Evolutionary conservation across 2,797 vertebrate genomes (phyloP).

Genomic region (Propithecus deckenii): DNA sequence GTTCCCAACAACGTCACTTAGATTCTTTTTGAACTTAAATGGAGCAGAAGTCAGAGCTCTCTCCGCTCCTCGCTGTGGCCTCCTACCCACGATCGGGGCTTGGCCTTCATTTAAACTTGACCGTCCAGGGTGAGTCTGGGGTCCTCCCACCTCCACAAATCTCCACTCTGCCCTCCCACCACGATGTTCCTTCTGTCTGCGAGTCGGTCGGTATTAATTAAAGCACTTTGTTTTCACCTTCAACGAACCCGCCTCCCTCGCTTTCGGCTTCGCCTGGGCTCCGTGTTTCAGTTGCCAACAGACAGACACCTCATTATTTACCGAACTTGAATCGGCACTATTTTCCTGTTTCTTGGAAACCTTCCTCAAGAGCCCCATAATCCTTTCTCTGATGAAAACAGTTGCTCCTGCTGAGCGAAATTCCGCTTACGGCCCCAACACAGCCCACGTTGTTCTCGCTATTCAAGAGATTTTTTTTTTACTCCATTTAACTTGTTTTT

Average conservation of each 20-base stretch:
- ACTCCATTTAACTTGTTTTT: slow-evolving; percentile 55
- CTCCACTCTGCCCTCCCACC: background rate
- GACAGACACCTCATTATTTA: slow-evolving; percentile 73
- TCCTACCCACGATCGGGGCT: background rate
- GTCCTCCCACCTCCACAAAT: slow-evolving; percentile 57
- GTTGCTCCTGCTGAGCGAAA: slow-evolving; percentile 63
- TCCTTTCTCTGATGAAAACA: slow-evolving; percentile 61
- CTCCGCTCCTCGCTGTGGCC: background rate
- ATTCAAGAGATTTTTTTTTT: slow-evolving; percentile 13
- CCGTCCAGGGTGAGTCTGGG: background rate
- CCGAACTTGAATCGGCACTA: slow-evolving; percentile 45
- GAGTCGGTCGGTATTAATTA: slow-evolving; percentile 49
- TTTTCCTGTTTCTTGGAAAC: slow-evolving; percentile 74
- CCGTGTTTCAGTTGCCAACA: slow-evolving; percentile 9
- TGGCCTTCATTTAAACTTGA: slow-evolving; percentile 21
- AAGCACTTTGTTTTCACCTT: slow-evolving; percentile 53
- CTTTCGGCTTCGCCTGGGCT: slow-evolving; percentile 49
- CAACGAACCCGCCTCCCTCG: background rate
- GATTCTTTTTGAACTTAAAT: background rate
- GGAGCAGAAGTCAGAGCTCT: slow-evolving; percentile 41
- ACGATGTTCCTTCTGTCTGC: background rate
- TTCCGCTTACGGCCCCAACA: slow-evolving; percentile 49
- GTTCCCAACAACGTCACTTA: background rate
- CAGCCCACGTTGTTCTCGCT: slow-evolving; percentile 51
- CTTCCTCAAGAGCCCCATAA: slow-evolving; percentile 46